Evolutionary conservation across 2,113 vertebrate species (phyloP).

Genomic region (Indri indri): DNA sequence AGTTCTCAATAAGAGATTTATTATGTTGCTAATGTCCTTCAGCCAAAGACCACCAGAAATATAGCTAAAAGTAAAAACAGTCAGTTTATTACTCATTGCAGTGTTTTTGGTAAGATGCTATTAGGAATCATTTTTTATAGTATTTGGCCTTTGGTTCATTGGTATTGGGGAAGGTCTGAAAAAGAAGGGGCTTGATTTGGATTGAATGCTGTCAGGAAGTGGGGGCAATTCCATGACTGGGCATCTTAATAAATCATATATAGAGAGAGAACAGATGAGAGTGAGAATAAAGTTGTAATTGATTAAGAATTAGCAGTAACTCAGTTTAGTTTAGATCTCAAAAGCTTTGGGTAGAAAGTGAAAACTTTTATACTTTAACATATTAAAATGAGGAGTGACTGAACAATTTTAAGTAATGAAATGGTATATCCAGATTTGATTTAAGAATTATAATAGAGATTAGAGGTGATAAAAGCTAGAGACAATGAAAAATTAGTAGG

Average conservation of each 20-base stretch:
- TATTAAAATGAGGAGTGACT: not conserved
- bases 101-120: not conserved
- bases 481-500: not conserved
- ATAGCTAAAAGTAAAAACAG: not conserved
- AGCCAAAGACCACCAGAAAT: not conserved
- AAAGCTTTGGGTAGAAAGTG: not conserved
- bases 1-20: not conserved
- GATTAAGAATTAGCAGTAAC: not conserved
- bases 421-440: not conserved
- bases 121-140: not conserved
- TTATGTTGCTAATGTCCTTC: not conserved
- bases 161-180: not conserved
- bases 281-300: not conserved
- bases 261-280: not conserved
- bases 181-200: not conserved
- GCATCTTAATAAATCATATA: not conserved
- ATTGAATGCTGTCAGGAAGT: not conserved
- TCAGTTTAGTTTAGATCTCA: not conserved
- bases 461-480: not conserved
- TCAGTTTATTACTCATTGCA: not conserved
- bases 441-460: not conserved
- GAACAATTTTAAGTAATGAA: not conserved
- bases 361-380: not conserved
- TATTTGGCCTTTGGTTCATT: not conserved
- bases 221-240: not conserved